These are phyloP conservation scores for Synergus japonicus DNA, from an alignment of 2,888 invertebrate species.

Conservation along the genomic window DNA sequence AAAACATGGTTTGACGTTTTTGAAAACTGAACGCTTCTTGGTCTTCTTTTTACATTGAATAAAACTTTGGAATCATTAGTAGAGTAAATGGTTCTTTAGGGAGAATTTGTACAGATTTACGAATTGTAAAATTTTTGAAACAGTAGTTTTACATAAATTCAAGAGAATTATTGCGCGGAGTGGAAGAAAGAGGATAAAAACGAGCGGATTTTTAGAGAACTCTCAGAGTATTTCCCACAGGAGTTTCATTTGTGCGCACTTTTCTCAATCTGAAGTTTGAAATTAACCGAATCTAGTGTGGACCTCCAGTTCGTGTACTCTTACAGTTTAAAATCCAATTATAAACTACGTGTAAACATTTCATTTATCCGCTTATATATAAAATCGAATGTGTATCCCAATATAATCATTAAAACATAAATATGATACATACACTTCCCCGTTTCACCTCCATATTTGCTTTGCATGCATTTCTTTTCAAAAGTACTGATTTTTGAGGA, in stretches of 20 bases:
- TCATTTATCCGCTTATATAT: not conserved
- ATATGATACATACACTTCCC: not conserved
- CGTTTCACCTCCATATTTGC: not conserved
- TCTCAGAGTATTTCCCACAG: slow-evolving; percentile 11
- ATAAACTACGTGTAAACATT: slow-evolving; percentile 27
- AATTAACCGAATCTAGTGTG: slow-evolving; percentile 24
- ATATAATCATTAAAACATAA: no score
- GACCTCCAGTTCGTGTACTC: slow-evolving; percentile 16
- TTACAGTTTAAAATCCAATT: slow-evolving; percentile 27
- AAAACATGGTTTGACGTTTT: no score
- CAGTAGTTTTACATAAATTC: not conserved
- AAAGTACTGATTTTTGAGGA: not conserved
- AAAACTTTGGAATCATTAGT: not conserved
- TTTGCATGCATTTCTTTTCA: not conserved
- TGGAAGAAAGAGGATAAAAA: not conserved
- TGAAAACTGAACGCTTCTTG: no score
- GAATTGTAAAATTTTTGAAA: not conserved
- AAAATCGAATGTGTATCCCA: not conserved
- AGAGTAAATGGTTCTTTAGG: not conserved
- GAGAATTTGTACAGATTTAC: not conserved
- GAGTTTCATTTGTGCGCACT: slow-evolving; percentile 30
- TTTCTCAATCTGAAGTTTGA: slow-evolving; percentile 28
- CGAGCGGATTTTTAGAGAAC: slow-evolving; percentile 8
- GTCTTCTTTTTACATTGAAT: not conserved
- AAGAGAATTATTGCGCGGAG: not conserved